Base-by-base conservation (phyloP, 2,113 vertebrate genomes). In the Oryzias woworae region DNA sequence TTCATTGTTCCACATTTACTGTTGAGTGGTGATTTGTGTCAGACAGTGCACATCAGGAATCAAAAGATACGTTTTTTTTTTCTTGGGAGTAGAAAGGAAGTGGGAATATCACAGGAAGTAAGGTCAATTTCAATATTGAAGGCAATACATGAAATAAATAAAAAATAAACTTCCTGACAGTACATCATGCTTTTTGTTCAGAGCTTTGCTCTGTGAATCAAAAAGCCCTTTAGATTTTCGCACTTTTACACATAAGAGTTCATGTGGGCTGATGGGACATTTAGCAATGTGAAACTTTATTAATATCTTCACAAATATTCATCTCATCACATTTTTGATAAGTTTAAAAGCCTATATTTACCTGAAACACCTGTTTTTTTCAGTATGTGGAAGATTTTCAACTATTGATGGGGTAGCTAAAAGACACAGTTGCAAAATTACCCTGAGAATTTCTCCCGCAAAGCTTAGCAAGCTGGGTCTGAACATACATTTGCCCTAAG, bases 241-340 rank as follows among this genome's bases (percentile, higher is more conserved):
- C 85, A 81, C 82, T 53, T 72, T 71, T 78, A 77, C 70, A 66
- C 65, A 75, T 78, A 71, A 58, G 60, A 64, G 69, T 62, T 80
- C 82, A 90, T 90, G 91, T 89, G 67, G 66, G 48, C 75, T 91
- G 89, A 91, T 91, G 81, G 91, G 92, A 91, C 74, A 89, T 92
- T 90, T 68, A 92, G 86, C 49, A 45, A 62, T 78, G 26, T 28
- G 7, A 70, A 69, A 80, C 86, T 51, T 6, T 88, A 78, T 77
- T 59, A 63, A 10, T 15, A 20, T 55, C 22, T 51, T 69, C 62
- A 58, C 15, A 75, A 73, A 71, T 54, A 23, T 42, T 15, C 18
- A 13, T 64, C 64, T 48, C 26, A 51, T 36, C 36, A 36, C 36
- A 36, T 12, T 8, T 12, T 36, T 36, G 10, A 36, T 8, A 36